Conservation (phyloP, 2,888 invertebrate species). For the Zygothrica quintamaculata region DNA sequence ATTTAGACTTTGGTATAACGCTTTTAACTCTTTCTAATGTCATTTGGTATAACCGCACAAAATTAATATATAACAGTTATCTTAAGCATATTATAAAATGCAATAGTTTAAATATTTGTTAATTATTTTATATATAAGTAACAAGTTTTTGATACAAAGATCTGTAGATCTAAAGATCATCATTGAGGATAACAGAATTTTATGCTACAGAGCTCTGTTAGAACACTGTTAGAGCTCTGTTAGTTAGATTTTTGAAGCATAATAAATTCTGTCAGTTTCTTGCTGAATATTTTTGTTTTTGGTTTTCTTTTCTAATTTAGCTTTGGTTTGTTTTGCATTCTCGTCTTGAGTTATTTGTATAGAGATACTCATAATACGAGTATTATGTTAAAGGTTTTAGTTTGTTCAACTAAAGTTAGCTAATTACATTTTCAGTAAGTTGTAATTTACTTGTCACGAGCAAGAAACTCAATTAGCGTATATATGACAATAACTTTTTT, state of each 20-base stretch:
- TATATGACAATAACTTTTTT: constrained; percentile 7
- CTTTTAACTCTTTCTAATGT: too few species aligned
- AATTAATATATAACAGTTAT: too few species aligned
- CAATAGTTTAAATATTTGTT: too few species aligned
- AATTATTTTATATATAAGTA: too few species aligned
- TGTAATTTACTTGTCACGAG: constrained; percentile 26
- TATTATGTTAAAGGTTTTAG: background rate
- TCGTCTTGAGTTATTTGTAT: too few species aligned
- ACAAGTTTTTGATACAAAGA: too few species aligned
- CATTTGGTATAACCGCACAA: too few species aligned
- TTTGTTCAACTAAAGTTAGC: too few species aligned
- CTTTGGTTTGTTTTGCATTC: background rate
- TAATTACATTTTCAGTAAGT: background rate
- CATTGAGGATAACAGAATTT: too few species aligned
- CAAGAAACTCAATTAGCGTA: constrained; percentile 20
- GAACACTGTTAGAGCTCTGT: background rate
- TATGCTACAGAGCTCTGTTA: background rate
- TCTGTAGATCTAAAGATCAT: too few species aligned
- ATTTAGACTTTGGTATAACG: too few species aligned
- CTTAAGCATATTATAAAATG: too few species aligned
- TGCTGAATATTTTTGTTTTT: background rate
- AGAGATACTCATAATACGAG: background rate
- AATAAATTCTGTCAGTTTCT: background rate
- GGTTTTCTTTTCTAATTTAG: background rate
- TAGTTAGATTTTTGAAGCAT: background rate